Percentiles rank a stretch among this genome's conserved stretches.
phyloP scores from a whole-genome alignment of 2,888 invertebrate species.

The Drosophila eohydei region DNA sequence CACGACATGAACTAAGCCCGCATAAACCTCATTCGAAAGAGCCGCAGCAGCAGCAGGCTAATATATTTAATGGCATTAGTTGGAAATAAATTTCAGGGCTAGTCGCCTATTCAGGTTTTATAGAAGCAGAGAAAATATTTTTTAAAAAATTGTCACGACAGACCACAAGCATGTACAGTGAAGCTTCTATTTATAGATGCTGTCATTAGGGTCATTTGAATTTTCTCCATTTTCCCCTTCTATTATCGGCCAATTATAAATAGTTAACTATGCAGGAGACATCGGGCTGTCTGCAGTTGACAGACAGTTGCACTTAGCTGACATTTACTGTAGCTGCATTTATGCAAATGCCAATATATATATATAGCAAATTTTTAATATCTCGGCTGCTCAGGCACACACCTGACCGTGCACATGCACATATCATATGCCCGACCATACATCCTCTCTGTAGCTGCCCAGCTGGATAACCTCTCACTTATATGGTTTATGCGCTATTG shows the following conservation, averaged over 20 bases:
- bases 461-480: constrained; percentile 1
- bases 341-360: constrained; percentile 31
- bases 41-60: constrained; percentile 7
- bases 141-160: constrained; percentile 39
- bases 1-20: constrained; percentile 66
- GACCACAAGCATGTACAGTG: constrained; percentile 21
- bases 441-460: not conserved
- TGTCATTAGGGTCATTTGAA: not conserved
- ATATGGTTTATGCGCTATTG: constrained; percentile 51
- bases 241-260: not conserved
- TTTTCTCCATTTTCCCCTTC: not conserved
- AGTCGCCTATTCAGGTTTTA: constrained; percentile 40
- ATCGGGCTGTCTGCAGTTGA: not conserved
- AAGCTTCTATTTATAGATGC: not conserved
- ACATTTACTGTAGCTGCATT: constrained; percentile 24
- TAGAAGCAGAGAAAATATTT: constrained; percentile 52
- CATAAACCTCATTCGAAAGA: constrained; percentile 47
- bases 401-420: constrained; percentile 31
- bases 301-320: constrained; percentile 14
- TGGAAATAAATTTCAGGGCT: constrained; percentile 65
- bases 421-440: constrained; percentile 14
- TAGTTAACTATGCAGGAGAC: not conserved
- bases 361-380: constrained; percentile 40
- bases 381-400: constrained; percentile 36
- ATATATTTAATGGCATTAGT: constrained; percentile 66